A percentile compares a stretch with the other conserved stretches of the same genome.
Evolutionary conservation across 2,888 invertebrate species (phyloP).

Genomic region (Fissipunctia ypsillon): DNA sequence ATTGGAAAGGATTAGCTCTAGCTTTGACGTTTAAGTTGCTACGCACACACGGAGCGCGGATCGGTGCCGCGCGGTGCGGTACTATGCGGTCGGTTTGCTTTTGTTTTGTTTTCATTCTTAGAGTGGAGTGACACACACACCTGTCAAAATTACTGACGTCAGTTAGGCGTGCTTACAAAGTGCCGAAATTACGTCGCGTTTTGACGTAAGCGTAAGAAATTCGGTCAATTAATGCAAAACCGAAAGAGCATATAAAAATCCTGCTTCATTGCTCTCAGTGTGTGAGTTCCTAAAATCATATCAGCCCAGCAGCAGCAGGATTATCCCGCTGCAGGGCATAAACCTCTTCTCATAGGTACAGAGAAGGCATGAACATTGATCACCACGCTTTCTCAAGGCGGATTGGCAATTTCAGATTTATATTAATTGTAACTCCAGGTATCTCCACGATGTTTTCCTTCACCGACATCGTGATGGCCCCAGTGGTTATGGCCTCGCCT

Average conservation of each 20-base stretch:
- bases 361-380: no score
- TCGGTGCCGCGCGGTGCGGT: neutral
- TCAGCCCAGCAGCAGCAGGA: no score
- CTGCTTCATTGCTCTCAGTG: neutral
- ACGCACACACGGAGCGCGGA: neutral
- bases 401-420: no score
- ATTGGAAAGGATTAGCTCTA: constrained; percentile 36
- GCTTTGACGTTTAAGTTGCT: constrained; percentile 8
- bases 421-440: no score
- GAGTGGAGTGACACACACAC: neutral
- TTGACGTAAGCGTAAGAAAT: neutral
- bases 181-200: neutral
- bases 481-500: no score
- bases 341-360: neutral
- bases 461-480: no score
- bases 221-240: neutral
- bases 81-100: neutral
- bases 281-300: neutral
- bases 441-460: no score
- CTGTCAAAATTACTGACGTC: neutral
- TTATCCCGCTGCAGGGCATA: neutral
- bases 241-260: neutral
- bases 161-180: neutral
- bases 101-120: constrained; percentile 8
- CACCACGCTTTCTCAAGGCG: no score